Conservation (phyloP, 2,113 vertebrate genomes). For the Hippolais icterina region DNA sequence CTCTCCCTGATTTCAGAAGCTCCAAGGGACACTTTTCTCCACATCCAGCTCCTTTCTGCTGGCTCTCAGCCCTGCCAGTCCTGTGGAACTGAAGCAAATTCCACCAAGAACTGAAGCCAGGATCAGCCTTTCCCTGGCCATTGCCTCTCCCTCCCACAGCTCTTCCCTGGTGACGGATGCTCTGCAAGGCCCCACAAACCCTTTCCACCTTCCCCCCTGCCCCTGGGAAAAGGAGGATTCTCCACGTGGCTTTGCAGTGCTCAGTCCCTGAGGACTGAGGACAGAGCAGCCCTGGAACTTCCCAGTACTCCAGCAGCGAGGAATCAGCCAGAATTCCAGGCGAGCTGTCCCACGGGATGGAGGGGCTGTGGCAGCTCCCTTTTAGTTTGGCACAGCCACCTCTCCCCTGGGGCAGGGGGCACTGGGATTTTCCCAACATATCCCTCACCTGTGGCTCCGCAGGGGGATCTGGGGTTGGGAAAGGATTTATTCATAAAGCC, state of each 20-base stretch:
- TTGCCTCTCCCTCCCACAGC: background rate
- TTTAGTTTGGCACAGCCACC: background rate
- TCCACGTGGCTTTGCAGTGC: rapidly evolving
- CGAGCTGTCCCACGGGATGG: rapidly evolving
- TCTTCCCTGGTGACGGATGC: background rate
- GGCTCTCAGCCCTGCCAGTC: background rate
- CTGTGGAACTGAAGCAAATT: background rate
- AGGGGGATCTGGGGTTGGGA: background rate
- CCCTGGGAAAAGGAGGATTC: background rate
- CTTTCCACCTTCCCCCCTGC: background rate
- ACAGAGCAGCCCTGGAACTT: background rate
- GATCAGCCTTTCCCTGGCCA: background rate
- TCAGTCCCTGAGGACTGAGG: rapidly evolving
- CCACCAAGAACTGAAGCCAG: background rate
- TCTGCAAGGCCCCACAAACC: background rate
- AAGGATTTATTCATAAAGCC: constrained; percentile 55
- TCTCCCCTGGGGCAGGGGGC: background rate
- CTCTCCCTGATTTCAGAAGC: background rate
- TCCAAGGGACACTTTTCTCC: background rate
- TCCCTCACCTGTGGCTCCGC: background rate
- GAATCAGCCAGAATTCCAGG: background rate
- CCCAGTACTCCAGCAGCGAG: rapidly evolving
- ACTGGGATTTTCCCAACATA: background rate
- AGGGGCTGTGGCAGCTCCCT: background rate
- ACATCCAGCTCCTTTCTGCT: background rate